Conservation (phyloP, 1,140 invertebrate species). For the Camponotus floridanus region DNA sequence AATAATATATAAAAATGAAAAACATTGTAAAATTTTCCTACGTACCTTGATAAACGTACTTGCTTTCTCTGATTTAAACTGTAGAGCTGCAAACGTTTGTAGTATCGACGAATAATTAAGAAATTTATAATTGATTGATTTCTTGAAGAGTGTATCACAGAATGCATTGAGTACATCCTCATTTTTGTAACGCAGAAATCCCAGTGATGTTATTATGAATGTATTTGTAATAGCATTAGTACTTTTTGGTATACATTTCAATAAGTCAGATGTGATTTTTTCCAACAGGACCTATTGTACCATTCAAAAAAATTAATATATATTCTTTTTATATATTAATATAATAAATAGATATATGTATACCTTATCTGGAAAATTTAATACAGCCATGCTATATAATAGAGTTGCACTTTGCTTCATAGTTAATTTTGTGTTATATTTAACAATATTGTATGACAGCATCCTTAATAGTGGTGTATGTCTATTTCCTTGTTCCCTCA, state of each 20-base stretch:
- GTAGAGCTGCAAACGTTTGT: slow-evolving; percentile 45
- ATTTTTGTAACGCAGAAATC: slow-evolving; percentile 48
- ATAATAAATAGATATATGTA: background rate
- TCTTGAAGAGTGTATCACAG: slow-evolving; percentile 8
- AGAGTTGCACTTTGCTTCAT: slow-evolving; percentile 38
- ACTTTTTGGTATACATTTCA: slow-evolving; percentile 12
- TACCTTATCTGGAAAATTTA: slow-evolving; percentile 52
- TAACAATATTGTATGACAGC: slow-evolving; percentile 46
- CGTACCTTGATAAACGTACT: slow-evolving; percentile 16
- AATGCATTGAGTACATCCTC: slow-evolving; percentile 6
- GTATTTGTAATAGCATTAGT: slow-evolving; percentile 1
- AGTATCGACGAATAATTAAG: slow-evolving; percentile 32
- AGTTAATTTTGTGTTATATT: slow-evolving; percentile 28
- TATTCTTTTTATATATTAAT: background rate
- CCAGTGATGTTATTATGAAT: slow-evolving; percentile 50
- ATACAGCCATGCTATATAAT: slow-evolving; percentile 39
- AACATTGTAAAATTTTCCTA: background rate
- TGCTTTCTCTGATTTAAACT: slow-evolving; percentile 4
- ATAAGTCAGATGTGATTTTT: slow-evolving; percentile 33
- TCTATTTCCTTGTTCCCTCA: slow-evolving; percentile 47
- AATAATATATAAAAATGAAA: background rate
- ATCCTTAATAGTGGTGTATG: slow-evolving; percentile 37
- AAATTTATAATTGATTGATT: slow-evolving; percentile 28
- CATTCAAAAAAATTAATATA: background rate
- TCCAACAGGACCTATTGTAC: slow-evolving; percentile 7